Conservation (phyloP, 2,797 vertebrate species). For the Lagocephalus sceleratus region DNA sequence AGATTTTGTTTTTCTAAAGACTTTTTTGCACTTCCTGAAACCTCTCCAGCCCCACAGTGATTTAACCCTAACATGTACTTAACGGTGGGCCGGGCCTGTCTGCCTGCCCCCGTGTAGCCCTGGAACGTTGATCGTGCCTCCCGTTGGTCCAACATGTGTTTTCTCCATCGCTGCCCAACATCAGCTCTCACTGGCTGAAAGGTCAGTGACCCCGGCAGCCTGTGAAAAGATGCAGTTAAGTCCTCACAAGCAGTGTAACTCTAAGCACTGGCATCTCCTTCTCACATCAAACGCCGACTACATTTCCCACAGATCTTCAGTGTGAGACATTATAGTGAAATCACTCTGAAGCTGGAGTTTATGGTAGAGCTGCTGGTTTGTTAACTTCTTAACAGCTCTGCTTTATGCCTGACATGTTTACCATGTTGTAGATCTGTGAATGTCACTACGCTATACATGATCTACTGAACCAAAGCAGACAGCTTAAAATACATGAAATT, state of each 20-base stretch:
- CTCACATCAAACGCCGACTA: background rate
- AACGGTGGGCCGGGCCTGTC: background rate
- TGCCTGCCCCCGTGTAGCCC: background rate
- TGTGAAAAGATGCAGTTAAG: conserved; percentile 35
- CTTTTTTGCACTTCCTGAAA: background rate
- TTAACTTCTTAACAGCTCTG: background rate
- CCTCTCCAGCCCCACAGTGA: background rate
- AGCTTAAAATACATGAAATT: no score
- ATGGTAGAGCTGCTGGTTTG: background rate
- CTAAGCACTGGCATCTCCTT: background rate
- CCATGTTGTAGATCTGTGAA: background rate
- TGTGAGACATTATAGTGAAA: background rate
- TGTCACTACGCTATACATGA: no score
- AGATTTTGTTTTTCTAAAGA: background rate
- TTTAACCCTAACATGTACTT: background rate
- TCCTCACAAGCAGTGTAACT: background rate
- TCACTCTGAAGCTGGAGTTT: background rate
- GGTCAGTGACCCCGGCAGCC: conserved; percentile 37
- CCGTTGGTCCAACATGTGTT: conserved; percentile 40
- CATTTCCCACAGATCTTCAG: conserved; percentile 27
- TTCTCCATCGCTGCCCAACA: conserved; percentile 28
- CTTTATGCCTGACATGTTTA: background rate
- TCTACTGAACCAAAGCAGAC: no score
- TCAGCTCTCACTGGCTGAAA: conserved; percentile 29
- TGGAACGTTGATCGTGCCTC: conserved; percentile 24